Conservation (phyloP, 2,797 vertebrate species). For the Amazonetta brasiliensis region DNA sequence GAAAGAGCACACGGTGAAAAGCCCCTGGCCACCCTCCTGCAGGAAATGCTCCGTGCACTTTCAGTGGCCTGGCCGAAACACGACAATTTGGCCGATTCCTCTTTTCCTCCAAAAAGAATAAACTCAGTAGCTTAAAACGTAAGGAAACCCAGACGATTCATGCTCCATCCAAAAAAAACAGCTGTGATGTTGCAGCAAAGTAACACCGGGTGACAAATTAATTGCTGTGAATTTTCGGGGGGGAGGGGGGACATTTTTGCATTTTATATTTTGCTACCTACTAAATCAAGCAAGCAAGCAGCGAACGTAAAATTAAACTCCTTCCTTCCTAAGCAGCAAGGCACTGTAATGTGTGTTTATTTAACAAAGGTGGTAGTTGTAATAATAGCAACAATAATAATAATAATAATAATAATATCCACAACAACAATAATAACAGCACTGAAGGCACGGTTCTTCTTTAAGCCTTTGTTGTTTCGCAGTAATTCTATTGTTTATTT, state of each 20-base stretch:
- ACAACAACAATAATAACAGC: constrained; percentile 26
- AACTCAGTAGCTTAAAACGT: constrained; percentile 53
- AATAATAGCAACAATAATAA: not conserved
- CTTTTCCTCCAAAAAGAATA: constrained; percentile 32
- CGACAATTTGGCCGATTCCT: not conserved
- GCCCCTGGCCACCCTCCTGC: not conserved
- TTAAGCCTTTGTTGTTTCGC: constrained; percentile 46
- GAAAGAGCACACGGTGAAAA: not conserved
- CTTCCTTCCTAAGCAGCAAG: constrained; percentile 35
- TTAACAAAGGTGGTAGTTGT: constrained; percentile 39
- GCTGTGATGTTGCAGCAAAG: constrained; percentile 11
- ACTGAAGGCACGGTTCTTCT: constrained; percentile 45
- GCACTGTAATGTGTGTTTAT: constrained; percentile 17
- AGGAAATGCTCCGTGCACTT: not conserved
- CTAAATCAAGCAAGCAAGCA: constrained; percentile 55
- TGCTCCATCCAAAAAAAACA: not conserved
- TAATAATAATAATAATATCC: not conserved
- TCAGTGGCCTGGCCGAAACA: not conserved
- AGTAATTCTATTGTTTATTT: constrained; percentile 73
- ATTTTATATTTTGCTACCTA: constrained; percentile 33
- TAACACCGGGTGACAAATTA: constrained; percentile 56
- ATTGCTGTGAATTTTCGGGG: not conserved
- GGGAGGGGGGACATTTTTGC: not conserved
- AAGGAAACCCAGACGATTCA: constrained; percentile 18
- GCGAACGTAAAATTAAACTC: constrained; percentile 47